A percentile compares a stretch with the other conserved stretches of the same genome.
These are phyloP conservation scores for Dryococelus australis DNA, from an alignment of 2,888 invertebrate species.

Conservation along the genomic window DNA sequence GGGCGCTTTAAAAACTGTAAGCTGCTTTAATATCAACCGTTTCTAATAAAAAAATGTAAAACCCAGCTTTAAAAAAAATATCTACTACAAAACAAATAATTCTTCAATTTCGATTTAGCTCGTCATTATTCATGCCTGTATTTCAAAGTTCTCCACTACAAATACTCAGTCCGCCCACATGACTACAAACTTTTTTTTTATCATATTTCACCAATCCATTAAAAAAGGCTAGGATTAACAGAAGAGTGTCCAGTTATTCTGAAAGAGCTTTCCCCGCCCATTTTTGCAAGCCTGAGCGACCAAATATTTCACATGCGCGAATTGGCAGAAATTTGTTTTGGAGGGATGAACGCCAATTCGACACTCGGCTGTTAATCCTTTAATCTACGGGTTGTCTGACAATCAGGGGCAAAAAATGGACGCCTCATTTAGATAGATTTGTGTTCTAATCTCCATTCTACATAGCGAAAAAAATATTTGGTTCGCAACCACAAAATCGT, in stretches of 20 bases:
- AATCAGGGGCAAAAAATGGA: background rate
- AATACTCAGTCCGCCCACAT: background rate
- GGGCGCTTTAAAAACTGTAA: too few relatives aligned
- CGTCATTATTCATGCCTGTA: too few relatives aligned
- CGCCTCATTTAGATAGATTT: background rate
- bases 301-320: background rate
- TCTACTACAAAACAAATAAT: too few relatives aligned
- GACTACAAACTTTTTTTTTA: background rate
- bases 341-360: slow-evolving; percentile 16
- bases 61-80: too few relatives aligned
- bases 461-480: background rate
- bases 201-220: slow-evolving; percentile 3
- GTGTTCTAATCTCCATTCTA: slow-evolving; percentile 1
- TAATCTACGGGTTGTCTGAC: slow-evolving; percentile 1
- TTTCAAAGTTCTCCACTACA: too few relatives aligned
- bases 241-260: background rate
- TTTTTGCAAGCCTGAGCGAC: slow-evolving; percentile 3
- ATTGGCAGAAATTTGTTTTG: background rate
- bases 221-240: slow-evolving; percentile 1
- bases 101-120: too few relatives aligned
- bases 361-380: background rate
- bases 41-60: too few relatives aligned
- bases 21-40: too few relatives aligned
- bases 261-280: background rate
- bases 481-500: background rate